A percentile compares a stretch with the other conserved stretches of the same genome.
These are phyloP conservation scores for Siniperca chuatsi DNA, from an alignment of 2,113 vertebrate species.

Conservation along the genomic window DNA sequence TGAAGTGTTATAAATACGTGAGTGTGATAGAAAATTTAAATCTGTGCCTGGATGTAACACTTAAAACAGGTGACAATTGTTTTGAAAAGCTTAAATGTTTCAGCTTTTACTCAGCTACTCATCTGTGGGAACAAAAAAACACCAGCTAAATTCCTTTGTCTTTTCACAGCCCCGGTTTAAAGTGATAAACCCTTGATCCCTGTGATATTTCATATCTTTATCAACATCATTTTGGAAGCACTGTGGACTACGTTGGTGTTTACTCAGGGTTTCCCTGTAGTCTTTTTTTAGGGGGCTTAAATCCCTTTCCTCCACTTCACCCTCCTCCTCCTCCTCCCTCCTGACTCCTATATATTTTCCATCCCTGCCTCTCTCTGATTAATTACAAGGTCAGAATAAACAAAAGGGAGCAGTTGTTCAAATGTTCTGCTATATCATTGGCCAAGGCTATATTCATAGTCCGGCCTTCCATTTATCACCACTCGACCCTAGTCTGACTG, in stretches of 20 bases:
- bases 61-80: not conserved
- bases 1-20: not conserved
- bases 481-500: constrained; percentile 54
- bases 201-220: constrained; percentile 68
- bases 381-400: constrained; percentile 84
- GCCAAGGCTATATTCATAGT: constrained; percentile 72
- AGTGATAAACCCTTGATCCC: constrained; percentile 53
- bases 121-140: constrained; percentile 39
- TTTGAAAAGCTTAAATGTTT: too few species aligned
- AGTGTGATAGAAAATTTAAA: not conserved
- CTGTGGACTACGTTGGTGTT: constrained; percentile 52
- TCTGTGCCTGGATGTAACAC: not conserved
- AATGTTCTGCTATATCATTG: constrained; percentile 72
- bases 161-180: constrained; percentile 16
- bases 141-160: not conserved
- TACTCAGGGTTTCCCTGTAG: constrained; percentile 46
- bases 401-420: constrained; percentile 81
- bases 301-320: constrained; percentile 35
- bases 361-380: constrained; percentile 71
- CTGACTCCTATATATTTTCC: constrained; percentile 56
- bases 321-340: constrained; percentile 34
- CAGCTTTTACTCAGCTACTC: not conserved
- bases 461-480: constrained; percentile 81
- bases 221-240: constrained; percentile 50
- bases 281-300: constrained; percentile 56